Evolutionary conservation across 2,113 vertebrate species (phyloP).

Genomic region (Clarias gariepinus): DNA sequence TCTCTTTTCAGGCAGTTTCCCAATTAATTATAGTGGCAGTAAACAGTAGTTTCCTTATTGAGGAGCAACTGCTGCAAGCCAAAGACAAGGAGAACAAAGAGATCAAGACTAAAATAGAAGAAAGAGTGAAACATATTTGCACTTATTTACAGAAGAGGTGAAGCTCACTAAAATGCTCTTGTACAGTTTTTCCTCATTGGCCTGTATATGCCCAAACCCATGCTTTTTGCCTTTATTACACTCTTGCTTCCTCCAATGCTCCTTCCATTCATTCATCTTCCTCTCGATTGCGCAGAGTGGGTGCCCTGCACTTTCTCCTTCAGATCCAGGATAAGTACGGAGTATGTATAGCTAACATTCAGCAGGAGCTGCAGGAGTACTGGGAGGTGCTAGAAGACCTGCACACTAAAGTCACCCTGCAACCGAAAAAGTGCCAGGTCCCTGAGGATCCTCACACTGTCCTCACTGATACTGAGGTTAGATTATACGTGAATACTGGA

Average conservation of each 20-base stretch:
- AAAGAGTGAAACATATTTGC: conserved; percentile 62
- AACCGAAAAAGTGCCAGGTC: conserved; percentile 49
- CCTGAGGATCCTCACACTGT: conserved; percentile 52
- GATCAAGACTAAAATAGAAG: conserved; percentile 35
- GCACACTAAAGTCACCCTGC: conserved; percentile 69
- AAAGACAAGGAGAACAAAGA: neutral
- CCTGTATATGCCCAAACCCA: neutral
- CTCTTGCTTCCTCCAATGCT: neutral
- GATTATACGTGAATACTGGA: neutral
- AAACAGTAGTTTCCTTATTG: conserved; percentile 21
- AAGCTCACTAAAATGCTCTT: conserved; percentile 34
- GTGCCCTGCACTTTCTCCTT: conserved; percentile 58
- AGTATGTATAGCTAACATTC: conserved; percentile 56
- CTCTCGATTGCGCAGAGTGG: conserved; percentile 54
- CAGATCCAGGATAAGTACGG: conserved; percentile 65
- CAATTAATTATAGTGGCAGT: conserved; percentile 35
- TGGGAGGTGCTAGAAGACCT: conserved; percentile 72
- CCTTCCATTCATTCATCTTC: too few species aligned
- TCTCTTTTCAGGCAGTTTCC: conserved; percentile 60
- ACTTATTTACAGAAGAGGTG: conserved; percentile 71
- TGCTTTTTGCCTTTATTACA: neutral
- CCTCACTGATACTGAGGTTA: conserved; percentile 62
- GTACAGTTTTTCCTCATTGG: neutral
- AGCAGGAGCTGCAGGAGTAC: conserved; percentile 57
- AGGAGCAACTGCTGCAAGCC: conserved; percentile 4